Evolutionary conservation across 2,888 invertebrate species (phyloP), one percentile per base, ranked within the genome.

Genomic region (Zonitis immaculata): DNA sequence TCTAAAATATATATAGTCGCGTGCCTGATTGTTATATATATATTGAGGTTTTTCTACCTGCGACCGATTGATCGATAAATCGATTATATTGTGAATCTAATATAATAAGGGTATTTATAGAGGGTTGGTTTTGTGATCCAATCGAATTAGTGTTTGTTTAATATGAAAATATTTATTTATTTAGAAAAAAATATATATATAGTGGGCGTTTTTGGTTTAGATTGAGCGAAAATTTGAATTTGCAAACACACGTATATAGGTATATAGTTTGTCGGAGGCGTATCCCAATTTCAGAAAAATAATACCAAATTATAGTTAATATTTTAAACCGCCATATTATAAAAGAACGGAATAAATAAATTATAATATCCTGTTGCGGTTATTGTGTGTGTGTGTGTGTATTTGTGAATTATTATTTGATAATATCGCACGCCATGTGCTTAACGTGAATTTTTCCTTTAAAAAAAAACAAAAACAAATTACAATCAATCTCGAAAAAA

Each of bases 381-480:
- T 49, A 49, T 42, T 52, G 44, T 52, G 52, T 42, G n/a, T n/a
- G n/a, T n/a, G n/a, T n/a, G n/a, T n/a, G n/a, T 45, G 47, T 55
- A 42, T 44, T 46, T n/a, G n/a, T n/a, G n/a, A n/a, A 20, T 48
- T 55, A 52, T 51, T 52, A 56, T 44, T 49, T 43, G 56, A 56
- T 56, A 42, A 44, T 56, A 56, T 56, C 56, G 56, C 56, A 56
- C 52, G 56, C 52, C 56, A 56, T 52, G 25, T 56, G 56, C 42
- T 51, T 32, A 22, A 26, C 47, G 52, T 42, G 45, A 48, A 55
- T 53, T 46, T 53, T 49, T 18, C 5, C 18, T 1, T 18, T 16
- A 18, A 35, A 27, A 27, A 35, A 35, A 47, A n/a, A n/a, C n/a
- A 47, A 30, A 51, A 47, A 52, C 27, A 52, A 48, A 45, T 45